Evolutionary conservation across 2,113 vertebrate species (phyloP).

Genomic region (Podiceps cristatus): DNA sequence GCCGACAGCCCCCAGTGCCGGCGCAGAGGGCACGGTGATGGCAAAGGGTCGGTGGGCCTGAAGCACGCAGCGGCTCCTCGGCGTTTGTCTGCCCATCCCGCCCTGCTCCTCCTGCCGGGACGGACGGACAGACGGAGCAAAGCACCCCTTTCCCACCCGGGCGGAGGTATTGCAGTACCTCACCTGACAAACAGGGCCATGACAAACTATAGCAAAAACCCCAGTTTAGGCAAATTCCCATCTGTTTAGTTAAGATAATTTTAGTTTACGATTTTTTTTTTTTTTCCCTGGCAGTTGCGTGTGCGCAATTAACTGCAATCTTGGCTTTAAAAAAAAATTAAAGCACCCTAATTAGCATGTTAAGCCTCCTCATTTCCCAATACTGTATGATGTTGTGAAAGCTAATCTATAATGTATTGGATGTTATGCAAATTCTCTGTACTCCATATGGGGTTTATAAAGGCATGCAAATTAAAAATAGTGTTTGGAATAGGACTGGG

Average conservation of each 20-base stretch:
- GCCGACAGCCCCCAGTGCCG: not conserved
- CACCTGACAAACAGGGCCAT: not conserved
- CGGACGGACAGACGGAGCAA: not conserved
- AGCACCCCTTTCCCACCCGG: not conserved
- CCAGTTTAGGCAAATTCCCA: constrained; percentile 18
- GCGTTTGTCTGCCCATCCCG: not conserved
- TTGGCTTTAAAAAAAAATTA: constrained; percentile 45
- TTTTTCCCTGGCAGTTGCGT: not conserved
- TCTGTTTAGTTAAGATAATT: constrained; percentile 71
- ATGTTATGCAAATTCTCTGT: constrained; percentile 62
- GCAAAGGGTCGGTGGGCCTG: not conserved
- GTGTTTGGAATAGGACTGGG: constrained; percentile 41
- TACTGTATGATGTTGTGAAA: constrained; percentile 66
- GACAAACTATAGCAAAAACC: constrained; percentile 4
- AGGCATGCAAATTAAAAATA: constrained; percentile 64
- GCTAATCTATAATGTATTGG: constrained; percentile 71
- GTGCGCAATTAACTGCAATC: constrained; percentile 38
- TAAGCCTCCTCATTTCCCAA: constrained; percentile 65
- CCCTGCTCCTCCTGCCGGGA: accelerated
- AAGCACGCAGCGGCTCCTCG: not conserved
- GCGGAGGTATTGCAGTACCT: not conserved
- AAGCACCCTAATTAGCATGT: constrained; percentile 62
- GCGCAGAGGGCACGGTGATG: not conserved
- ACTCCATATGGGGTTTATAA: constrained; percentile 50
- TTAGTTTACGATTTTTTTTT: constrained; percentile 19